A percentile compares a stretch with the other conserved stretches of the same genome.
These are phyloP conservation scores for Heliangelus exortis DNA, from an alignment of 2,797 vertebrate species.

Conservation along the genomic window DNA sequence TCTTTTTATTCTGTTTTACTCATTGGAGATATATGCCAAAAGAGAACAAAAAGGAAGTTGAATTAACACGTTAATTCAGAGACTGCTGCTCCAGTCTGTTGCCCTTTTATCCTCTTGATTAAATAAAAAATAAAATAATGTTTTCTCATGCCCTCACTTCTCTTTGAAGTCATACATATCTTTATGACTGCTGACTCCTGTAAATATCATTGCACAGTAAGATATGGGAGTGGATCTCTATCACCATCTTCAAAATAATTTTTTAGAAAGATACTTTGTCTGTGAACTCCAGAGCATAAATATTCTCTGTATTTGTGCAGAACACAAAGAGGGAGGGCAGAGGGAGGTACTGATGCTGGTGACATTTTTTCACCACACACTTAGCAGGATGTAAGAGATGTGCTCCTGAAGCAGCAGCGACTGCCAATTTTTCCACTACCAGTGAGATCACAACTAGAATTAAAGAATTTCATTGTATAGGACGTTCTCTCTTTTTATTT, in stretches of 20 bases:
- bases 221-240: background rate
- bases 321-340: background rate
- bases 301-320: background rate
- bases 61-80: background rate
- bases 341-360: background rate
- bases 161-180: background rate
- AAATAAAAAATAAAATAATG: background rate
- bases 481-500: background rate
- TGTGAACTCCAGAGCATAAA: background rate
- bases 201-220: background rate
- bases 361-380: background rate
- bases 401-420: background rate
- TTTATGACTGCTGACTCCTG: background rate
- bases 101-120: background rate
- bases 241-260: background rate
- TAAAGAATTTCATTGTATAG: background rate
- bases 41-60: background rate
- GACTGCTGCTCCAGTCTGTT: background rate
- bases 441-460: background rate
- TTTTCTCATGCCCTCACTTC: background rate
- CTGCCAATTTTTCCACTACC: background rate
- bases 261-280: background rate
- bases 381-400: background rate
- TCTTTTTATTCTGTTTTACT: background rate
- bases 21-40: background rate